Percentiles rank a stretch among this genome's conserved stretches.
Conservation (phyloP, 2,797 vertebrate species). For the Poecilia velifera region DNA sequence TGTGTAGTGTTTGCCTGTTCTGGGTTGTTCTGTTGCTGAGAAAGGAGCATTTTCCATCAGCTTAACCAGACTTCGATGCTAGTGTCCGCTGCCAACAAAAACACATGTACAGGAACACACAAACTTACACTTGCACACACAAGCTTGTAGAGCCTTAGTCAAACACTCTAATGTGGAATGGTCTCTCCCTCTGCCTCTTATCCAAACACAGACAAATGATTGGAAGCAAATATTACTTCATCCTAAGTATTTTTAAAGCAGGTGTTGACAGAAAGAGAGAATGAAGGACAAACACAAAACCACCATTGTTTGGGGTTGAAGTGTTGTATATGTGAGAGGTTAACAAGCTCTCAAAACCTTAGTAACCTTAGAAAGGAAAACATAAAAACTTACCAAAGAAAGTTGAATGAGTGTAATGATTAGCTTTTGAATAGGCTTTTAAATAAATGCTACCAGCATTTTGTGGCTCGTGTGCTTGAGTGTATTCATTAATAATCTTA, state of each 20-base stretch:
- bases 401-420: slow-evolving; percentile 49
- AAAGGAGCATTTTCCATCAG: slow-evolving; percentile 53
- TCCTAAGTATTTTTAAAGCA: slow-evolving; percentile 70
- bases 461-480: slow-evolving; percentile 6
- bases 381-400: slow-evolving; percentile 26
- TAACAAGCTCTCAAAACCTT: slow-evolving; percentile 61
- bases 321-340: slow-evolving; percentile 46
- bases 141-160: slow-evolving; percentile 43
- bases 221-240: slow-evolving; percentile 68
- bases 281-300: slow-evolving; percentile 27
- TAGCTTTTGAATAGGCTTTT: slow-evolving; percentile 52
- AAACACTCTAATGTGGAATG: slow-evolving; percentile 54
- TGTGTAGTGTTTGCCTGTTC: slow-evolving; percentile 42
- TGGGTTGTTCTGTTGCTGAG: slow-evolving; percentile 51
- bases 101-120: background rate
- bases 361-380: slow-evolving; percentile 52
- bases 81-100: background rate
- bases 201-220: slow-evolving; percentile 54
- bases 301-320: slow-evolving; percentile 62
- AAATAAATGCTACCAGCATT: slow-evolving; percentile 44
- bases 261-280: slow-evolving; percentile 60
- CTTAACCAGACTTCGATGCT: slow-evolving; percentile 11
- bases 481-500: slow-evolving; percentile 3
- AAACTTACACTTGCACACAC: slow-evolving; percentile 14
- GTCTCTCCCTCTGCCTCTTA: slow-evolving; percentile 43